Evolutionary conservation across 2,888 invertebrate genomes (phyloP).

Genomic region (Stenurella melanura): DNA sequence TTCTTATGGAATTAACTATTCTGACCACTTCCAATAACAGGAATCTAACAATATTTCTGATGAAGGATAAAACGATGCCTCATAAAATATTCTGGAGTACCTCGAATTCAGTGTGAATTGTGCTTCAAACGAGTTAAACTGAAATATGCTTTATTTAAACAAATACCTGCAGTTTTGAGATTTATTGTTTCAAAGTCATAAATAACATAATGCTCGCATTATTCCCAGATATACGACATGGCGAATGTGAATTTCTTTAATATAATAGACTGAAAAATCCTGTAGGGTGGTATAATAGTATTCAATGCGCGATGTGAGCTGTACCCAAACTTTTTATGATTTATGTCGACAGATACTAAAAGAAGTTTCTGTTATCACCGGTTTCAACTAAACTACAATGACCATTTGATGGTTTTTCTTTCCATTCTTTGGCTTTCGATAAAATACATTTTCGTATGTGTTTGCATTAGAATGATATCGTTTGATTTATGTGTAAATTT

Average conservation of each 20-base stretch:
- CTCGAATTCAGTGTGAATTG: background rate
- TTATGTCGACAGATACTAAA: constrained; percentile 67
- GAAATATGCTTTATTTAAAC: constrained; percentile 7
- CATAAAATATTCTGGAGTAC: background rate
- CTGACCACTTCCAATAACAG: too few species aligned
- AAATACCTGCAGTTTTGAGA: background rate
- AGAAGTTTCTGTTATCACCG: constrained; percentile 70
- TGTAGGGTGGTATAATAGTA: constrained; percentile 46
- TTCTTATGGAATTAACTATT: too few species aligned
- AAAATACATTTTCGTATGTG: constrained; percentile 66
- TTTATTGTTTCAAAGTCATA: constrained; percentile 10
- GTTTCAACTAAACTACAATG: constrained; percentile 67
- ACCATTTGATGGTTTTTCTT: constrained; percentile 69
- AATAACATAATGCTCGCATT: constrained; percentile 19
- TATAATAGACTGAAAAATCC: constrained; percentile 33
- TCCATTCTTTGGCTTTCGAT: constrained; percentile 63
- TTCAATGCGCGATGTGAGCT: constrained; percentile 57
- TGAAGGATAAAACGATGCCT: too few species aligned
- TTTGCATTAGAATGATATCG: constrained; percentile 67
- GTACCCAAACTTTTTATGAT: constrained; percentile 67
- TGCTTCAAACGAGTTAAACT: background rate
- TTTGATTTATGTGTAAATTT: constrained; percentile 63
- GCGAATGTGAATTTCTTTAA: constrained; percentile 18
- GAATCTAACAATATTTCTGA: too few species aligned
- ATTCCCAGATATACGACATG: constrained; percentile 20